phyloP scores from a whole-genome alignment of 53 echinoderm and acorn worm genomes.

The Henricia sp. region DNA sequence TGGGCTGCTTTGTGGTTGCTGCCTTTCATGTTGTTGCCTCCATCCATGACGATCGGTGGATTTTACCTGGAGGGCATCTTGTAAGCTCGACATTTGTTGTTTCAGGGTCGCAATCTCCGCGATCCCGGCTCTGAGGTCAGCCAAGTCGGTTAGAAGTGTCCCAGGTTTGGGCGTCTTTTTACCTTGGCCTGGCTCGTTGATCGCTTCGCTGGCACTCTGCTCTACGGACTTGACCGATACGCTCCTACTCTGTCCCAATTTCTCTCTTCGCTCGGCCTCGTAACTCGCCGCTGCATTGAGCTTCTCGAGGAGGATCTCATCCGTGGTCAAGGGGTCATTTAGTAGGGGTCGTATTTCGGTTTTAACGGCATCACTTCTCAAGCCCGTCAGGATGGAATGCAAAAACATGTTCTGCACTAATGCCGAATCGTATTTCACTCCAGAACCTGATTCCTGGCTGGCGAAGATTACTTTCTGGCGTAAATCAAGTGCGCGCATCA shows the following conservation, averaged over 20 bases:
- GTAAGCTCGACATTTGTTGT: background rate
- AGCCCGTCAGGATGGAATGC: too few species aligned
- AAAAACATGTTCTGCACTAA: too few species aligned
- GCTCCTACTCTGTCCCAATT: background rate
- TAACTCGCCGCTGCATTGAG: conserved; percentile 17
- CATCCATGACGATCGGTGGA: background rate
- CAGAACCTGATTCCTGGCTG: too few species aligned
- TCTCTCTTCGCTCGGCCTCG: conserved; percentile 35
- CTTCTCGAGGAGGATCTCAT: conserved; percentile 35
- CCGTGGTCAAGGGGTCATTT: conserved; percentile 18
- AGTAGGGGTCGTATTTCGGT: too few species aligned
- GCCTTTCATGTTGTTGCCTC: background rate
- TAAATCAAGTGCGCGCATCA: too few species aligned
- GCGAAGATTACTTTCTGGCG: too few species aligned
- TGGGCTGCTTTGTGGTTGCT: background rate
- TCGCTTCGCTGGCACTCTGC: background rate
- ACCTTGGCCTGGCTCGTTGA: background rate
- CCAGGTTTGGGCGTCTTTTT: background rate
- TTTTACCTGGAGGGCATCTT: too few species aligned
- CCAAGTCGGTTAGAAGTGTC: background rate
- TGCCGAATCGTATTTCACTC: too few species aligned
- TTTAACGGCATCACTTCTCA: too few species aligned
- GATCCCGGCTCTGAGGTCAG: background rate
- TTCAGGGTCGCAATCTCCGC: background rate
- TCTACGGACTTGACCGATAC: background rate